Conservation (phyloP, 2,888 invertebrate genomes). For the Onthophagus sagittarius region DNA sequence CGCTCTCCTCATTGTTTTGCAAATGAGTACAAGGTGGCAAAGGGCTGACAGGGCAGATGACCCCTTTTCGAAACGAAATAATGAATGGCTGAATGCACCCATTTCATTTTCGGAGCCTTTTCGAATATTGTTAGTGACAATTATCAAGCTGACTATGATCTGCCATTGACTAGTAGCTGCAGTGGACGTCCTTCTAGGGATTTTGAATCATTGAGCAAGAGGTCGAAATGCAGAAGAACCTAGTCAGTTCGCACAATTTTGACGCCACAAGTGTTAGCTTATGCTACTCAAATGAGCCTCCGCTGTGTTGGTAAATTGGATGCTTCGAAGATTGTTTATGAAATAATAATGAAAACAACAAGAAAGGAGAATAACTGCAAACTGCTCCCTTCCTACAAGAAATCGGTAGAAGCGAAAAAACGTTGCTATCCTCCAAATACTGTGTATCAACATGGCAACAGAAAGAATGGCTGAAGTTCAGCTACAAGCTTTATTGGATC, state of each 20-base stretch:
- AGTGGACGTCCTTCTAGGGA: neutral
- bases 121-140: too few relatives aligned
- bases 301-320: constrained; percentile 26
- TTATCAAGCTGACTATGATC: neutral
- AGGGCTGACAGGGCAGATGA: neutral
- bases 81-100: neutral
- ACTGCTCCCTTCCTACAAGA: constrained; percentile 26
- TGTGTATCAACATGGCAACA: constrained; percentile 22
- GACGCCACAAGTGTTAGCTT: constrained; percentile 21
- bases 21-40: neutral
- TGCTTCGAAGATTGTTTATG: constrained; percentile 27
- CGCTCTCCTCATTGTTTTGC: neutral
- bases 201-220: constrained; percentile 10
- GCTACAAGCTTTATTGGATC: constrained; percentile 29
- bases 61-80: neutral
- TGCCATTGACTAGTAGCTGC: neutral
- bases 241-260: constrained; percentile 19
- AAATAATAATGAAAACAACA: constrained; percentile 21
- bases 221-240: constrained; percentile 12
- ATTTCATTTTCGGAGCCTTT: neutral
- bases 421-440: constrained; percentile 27
- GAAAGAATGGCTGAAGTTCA: constrained; percentile 28
- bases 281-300: constrained; percentile 29
- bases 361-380: constrained; percentile 7
- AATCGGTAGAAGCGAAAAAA: constrained; percentile 25